Base-by-base conservation (phyloP, 2,888 invertebrate species). In the Phortica magna region DNA sequence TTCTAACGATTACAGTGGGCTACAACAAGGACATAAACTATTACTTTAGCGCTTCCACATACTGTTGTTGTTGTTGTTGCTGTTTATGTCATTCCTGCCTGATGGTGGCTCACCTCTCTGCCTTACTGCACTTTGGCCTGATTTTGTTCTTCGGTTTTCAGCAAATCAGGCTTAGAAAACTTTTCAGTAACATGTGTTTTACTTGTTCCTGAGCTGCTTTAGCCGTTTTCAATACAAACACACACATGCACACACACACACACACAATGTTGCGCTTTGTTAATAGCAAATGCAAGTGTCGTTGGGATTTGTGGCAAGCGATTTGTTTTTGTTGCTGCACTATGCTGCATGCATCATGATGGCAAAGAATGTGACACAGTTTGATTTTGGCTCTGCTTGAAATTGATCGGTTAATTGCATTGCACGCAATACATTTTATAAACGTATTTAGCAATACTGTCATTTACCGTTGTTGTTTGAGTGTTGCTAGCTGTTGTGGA, bases 151-250 rank as follows among this genome's bases (percentile, higher is more conserved):
- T 73, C 43, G 41, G n/a, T 42, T 1, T 12, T 67, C 31, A 31
- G n/a, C 42, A 67, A 74, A 75, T 74, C 17, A 12, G 48, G 48
- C 14, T 48, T 14, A 48, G 42, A 31, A 55, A n/a, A 31, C 75
- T 77, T 78, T 77, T 79, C 39, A 6, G 80, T 79, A 88, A 88
- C 89, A 90, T 89, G 89, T 89, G 89, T 88, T 88, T 84, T 84
- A 74, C 81, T 81, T 90, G 89, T 83, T 85, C 73, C 74, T 39
- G 5, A 64, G 64, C 64, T 39, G 31, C 68, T 48, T 48, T 68
- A n/a, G 22, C 17, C 9, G 1, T 5, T 59, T n/a, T 55, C n/a
- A 55, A 55, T 55, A n/a, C 12, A 1, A 31, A 31, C 31, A 31
- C 31, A 31, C 31, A 48, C 14, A 14, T 5, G 5, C 48, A 9